Base-by-base conservation (phyloP, 35 echinoderm and acorn worm genomes). In the Antedon bifida region DNA sequence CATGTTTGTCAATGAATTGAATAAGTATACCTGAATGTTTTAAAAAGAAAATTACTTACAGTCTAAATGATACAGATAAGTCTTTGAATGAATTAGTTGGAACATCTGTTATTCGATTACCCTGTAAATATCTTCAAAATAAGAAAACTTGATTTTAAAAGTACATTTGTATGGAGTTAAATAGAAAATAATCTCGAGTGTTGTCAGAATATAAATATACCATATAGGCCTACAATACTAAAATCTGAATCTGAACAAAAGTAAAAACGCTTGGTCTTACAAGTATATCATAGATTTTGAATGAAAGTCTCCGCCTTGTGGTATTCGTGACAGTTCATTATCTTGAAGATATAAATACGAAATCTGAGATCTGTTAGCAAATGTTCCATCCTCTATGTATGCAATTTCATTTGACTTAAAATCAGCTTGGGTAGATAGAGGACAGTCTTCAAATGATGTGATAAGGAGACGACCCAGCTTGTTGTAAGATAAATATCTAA, bases 361-460 rank as follows among this genome's bases (percentile, higher is more conserved):
- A 0, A 81, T 81, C n/a, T 13, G 84, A 76, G 83, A 87, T 5
- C 91, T 28, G 28, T 91, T 86, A 5, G 78, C 86, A 21, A 96
- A 86, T 5, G 93, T 74, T 29, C 93, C 93, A 77, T 96, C 89
- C 35, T 96, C 93, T 11, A 96, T 96, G 56, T 96, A 96, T 9
- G 93, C 93, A 30, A 96, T 91, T 75, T 96, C 93, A 77, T 96
- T 96, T 26, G 34, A 36, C 32, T 30, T 4, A 23, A 96, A 39
- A 19, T 13, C 38, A 8, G 89, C 29, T 0, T 0, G 8, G 0
- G 33, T 33, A 0, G 74, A 34, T 1, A 96, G 81, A 30, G 89
- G 93, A 73, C 89, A 91, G 80, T 96, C 86, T 80, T 96, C 93
- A 79, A 96, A 89, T 28, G 86, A 88, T 1, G 93, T 96, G 19